Evolutionary conservation across 2,113 vertebrate genomes (phyloP).

Genomic region (Hystrix brachyura): DNA sequence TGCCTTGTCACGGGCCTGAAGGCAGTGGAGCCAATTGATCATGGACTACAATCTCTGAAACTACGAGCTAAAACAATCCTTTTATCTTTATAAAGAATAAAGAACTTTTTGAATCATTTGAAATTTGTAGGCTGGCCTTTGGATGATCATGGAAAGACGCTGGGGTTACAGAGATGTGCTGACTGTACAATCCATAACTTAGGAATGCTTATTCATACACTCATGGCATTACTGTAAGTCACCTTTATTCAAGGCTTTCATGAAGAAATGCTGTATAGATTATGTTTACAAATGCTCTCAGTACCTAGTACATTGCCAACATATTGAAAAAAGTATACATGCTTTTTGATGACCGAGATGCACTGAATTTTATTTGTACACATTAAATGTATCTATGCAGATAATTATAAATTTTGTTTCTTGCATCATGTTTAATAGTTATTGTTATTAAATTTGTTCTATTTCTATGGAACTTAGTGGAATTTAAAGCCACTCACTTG

Average conservation of each 20-base stretch:
- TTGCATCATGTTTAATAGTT: background rate
- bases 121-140: slow-evolving; percentile 18
- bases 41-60: background rate
- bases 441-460: background rate
- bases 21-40: background rate
- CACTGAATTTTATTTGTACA: slow-evolving; percentile 34
- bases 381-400: background rate
- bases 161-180: background rate
- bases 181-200: background rate
- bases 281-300: slow-evolving; percentile 31
- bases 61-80: background rate
- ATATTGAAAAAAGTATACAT: background rate
- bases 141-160: background rate
- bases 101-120: slow-evolving; percentile 28
- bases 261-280: background rate
- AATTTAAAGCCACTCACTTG: slow-evolving; percentile 46
- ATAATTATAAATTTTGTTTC: background rate
- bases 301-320: background rate
- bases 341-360: background rate
- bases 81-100: background rate
- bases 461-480: slow-evolving; percentile 5
- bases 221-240: background rate
- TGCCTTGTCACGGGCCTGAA: background rate
- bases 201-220: background rate
- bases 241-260: background rate